Base-by-base conservation (phyloP, 1,140 invertebrate genomes). In the Episyrphus balteatus region DNA sequence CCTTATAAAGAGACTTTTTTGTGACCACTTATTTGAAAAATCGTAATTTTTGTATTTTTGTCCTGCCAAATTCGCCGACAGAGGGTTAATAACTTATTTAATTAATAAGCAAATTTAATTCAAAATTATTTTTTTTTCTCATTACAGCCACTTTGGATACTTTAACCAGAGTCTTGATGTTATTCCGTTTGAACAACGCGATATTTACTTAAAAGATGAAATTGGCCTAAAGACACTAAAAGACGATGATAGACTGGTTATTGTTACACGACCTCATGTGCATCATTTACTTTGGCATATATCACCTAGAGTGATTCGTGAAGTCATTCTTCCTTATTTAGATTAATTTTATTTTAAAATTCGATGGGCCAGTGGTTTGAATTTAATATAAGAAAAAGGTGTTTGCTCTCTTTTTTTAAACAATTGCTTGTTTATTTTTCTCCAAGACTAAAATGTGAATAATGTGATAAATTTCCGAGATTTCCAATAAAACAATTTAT, bases 211-310 rank as follows among this genome's bases (percentile, higher is more conserved):
- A 13, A 73, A 80, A 14, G 88, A 93, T 59, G 68, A 66, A 9
- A 91, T 92, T 54, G 89, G 91, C 1, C 65, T 93, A 1, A 78
- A 77, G 58, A 83, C 80, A 0, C 65, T 93, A 17, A 77, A 88
- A 59, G 68, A 81, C 47, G 66, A 69, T 13, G 76, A 76, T 0
- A 81, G 77, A 55, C 61, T 93, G 1, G 69, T 78, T 32, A 59
- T 83, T 0, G 71, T 87, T 39, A 80, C 81, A 1, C 76, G 88
- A 0, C 78, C 82, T 1, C 81, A 83, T 26, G 76, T 92, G 0
- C 71, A 81, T 31, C 91, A 94, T 62, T 77, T 80, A 51, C 71
- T 77, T 26, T 94, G 91, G 91, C 87, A 92, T 57, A 78, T 74
- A 47, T 88, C 88, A 57, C 62, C 75, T 10, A 76, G 76, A 17